A percentile compares a stretch with the other conserved stretches of the same genome.
These are phyloP conservation scores for Conus ventricosus DNA, from an alignment of 1,140 invertebrate species.

Conservation along the genomic window DNA sequence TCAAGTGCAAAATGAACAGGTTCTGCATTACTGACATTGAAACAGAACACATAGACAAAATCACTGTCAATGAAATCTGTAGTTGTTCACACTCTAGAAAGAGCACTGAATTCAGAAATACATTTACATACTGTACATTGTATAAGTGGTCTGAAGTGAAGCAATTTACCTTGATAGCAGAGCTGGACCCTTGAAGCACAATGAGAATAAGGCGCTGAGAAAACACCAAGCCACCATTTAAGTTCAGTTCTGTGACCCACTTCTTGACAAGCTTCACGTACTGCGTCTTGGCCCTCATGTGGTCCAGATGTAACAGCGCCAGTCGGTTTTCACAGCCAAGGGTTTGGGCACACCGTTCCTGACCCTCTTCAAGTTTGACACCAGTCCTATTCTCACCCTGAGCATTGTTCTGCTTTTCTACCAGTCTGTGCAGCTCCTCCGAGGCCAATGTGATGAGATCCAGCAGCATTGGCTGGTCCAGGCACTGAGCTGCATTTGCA, in stretches of 20 bases:
- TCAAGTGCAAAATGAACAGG: too few species aligned
- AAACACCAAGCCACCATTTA: constrained; percentile 52
- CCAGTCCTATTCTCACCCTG: neutral
- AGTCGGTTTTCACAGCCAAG: neutral
- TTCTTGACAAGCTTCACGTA: constrained; percentile 57
- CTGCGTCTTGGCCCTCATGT: constrained; percentile 52
- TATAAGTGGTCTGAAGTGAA: neutral
- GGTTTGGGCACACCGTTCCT: neutral
- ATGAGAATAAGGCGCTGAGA: constrained; percentile 51
- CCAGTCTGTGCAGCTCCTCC: constrained; percentile 23
- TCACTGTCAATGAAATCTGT: neutral
- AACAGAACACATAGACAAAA: neutral
- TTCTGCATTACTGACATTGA: neutral
- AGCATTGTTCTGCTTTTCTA: neutral
- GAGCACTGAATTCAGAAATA: neutral
- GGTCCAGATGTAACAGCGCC: constrained; percentile 50
- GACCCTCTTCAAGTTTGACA: neutral
- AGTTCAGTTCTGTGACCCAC: constrained; percentile 45
- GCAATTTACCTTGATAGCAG: constrained; percentile 43
- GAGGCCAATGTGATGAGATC: constrained; percentile 13
- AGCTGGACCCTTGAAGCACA: constrained; percentile 44
- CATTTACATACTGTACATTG: neutral
- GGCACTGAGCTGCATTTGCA: neutral
- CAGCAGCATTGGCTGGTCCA: constrained; percentile 29
- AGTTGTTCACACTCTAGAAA: neutral